Base-by-base conservation (phyloP, 2,888 invertebrate species). In the Zhuqinia jingwanae region DNA sequence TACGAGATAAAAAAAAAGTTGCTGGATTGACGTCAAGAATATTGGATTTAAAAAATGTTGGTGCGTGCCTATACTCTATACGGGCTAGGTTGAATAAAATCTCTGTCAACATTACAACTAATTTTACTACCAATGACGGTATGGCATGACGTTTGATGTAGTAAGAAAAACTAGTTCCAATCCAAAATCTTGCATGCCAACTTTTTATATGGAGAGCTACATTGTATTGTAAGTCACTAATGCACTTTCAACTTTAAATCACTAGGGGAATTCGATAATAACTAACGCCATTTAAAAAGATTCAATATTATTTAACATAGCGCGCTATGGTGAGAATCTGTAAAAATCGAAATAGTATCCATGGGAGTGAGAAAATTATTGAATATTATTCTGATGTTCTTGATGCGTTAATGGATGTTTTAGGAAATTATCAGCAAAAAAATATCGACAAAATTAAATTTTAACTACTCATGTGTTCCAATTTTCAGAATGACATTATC, bases 1-100 rank as follows among this genome's bases (percentile, higher is more conserved):
- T 36, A 8, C 2, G 53, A 53, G 2, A 5, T 53, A 20, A 60
- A 25, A 60, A n/a, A 50, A 50, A 50, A 60, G 20, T 60, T 22
- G 58, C 13, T 13, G 25, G 58, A 25, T 60, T 60, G 58, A 60
- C 58, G 58, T 60, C 58, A 56, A 60, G 17, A 60, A 15, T 25
- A n/a, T 25, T n/a, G 50, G 50, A 15, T n/a, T n/a, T n/a, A n/a
- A 60, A 25, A 15, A 60, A 13, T 60, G 58, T 25, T 50, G n/a
- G 17, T n/a, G 53, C n/a, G 8, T 17, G 53, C 6, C 53, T 17
- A 53, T 53, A 15, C 2, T 17, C 53, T 17, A 53, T 53, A 15
- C 2, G 17, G 53, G 53, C 20, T 53, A 53, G 5, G n/a, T 5
- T 17, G 20, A 53, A 50, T 11, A 15, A 15, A 11, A 50, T 15